phyloP scores from a whole-genome alignment of 2,113 vertebrate species.

The Damaliscus lunatus region DNA sequence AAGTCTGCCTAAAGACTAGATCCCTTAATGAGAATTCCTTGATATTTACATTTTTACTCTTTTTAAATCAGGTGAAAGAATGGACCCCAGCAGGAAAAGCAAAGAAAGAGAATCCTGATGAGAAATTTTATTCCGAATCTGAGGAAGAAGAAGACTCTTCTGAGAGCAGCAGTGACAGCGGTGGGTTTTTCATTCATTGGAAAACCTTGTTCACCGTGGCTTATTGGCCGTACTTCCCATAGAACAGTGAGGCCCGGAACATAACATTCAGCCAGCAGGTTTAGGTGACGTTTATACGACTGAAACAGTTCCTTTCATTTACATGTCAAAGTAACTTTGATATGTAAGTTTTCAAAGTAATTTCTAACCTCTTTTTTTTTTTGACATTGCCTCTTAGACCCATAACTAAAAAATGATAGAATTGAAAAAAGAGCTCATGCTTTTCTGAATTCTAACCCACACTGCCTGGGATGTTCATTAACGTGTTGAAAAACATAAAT shows the following conservation, averaged over 20 bases:
- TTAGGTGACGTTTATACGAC: not conserved
- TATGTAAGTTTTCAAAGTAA: not conserved
- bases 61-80: slow-evolving; percentile 85
- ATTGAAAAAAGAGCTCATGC: not conserved
- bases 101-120: slow-evolving; percentile 83
- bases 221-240: not conserved
- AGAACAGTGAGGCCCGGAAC: not conserved
- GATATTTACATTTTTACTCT: slow-evolving; percentile 9
- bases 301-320: not conserved
- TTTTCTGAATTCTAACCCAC: not conserved
- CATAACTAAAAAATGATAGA: not conserved
- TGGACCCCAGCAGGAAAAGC: slow-evolving; percentile 83
- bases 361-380: not conserved
- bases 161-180: slow-evolving; percentile 75
- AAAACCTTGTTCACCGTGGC: not conserved
- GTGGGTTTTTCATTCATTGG: slow-evolving; percentile 56
- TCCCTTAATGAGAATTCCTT: not conserved
- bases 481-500: not conserved
- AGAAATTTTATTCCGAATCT: slow-evolving; percentile 94
- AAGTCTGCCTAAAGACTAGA: not conserved
- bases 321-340: not conserved
- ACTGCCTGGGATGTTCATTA: not conserved
- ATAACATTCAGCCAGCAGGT: not conserved
- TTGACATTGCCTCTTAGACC: not conserved
- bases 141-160: slow-evolving; percentile 87